A percentile compares a stretch with the other conserved stretches of the same genome.
Conservation (phyloP, 2,888 invertebrate species). For the Athalia cordata region DNA sequence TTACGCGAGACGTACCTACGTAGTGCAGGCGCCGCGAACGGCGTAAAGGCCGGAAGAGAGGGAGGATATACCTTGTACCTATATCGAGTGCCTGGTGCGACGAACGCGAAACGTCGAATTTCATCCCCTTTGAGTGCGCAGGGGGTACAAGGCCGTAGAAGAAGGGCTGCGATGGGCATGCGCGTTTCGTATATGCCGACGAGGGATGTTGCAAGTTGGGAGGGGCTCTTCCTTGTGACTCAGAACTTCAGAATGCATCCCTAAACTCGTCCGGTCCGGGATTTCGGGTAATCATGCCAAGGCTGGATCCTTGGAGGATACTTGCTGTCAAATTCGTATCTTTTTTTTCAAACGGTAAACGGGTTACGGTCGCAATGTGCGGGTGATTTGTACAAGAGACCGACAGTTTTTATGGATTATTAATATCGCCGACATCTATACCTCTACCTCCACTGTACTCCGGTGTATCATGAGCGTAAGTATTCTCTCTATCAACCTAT, state of each 20-base stretch:
- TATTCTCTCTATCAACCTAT: background rate
- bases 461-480: slow-evolving; percentile 34
- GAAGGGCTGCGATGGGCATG: slow-evolving; percentile 57
- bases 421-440: slow-evolving; percentile 6
- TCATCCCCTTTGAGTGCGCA: slow-evolving; percentile 29
- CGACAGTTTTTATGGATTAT: slow-evolving; percentile 18
- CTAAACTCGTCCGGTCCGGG: slow-evolving; percentile 47
- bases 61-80: background rate
- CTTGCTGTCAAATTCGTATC: background rate
- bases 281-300: slow-evolving; percentile 33
- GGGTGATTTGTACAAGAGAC: slow-evolving; percentile 3
- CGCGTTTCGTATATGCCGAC: slow-evolving; percentile 55
- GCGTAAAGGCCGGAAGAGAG: background rate
- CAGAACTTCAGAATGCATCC: slow-evolving; percentile 57
- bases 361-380: background rate
- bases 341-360: background rate
- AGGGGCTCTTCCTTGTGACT: slow-evolving; percentile 67
- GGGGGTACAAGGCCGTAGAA: slow-evolving; percentile 4
- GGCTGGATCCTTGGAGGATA: slow-evolving; percentile 17
- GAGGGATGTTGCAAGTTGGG: slow-evolving; percentile 66
- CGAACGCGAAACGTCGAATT: slow-evolving; percentile 15
- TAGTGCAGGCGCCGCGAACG: too few species aligned
- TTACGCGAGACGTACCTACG: too few species aligned
- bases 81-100: slow-evolving; percentile 1
- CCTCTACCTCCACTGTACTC: background rate